Evolutionary conservation across 37 sponge, comb jelly and placozoan genomes (phyloP).

Genomic region (Halisarca cf. caerulea): DNA sequence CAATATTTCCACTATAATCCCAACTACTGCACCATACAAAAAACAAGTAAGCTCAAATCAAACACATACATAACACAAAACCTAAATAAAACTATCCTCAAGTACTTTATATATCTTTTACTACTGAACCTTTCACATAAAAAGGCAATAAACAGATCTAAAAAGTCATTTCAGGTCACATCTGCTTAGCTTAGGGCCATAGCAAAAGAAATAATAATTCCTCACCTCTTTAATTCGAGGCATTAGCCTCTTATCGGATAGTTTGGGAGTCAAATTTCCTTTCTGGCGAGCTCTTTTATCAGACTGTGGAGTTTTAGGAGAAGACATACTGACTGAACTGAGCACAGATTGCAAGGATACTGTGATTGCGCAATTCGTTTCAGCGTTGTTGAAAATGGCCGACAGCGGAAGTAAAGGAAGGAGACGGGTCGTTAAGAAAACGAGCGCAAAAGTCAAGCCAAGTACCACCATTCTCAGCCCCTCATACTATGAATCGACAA

Average conservation of each 20-base stretch:
- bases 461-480: neutral
- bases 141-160: no score
- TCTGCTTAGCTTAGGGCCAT: no score
- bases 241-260: slow-evolving; percentile 40
- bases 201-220: neutral
- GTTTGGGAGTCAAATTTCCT: neutral
- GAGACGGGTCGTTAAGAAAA: neutral
- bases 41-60: no score
- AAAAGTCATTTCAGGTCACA: no score
- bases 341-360: no score
- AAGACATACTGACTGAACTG: neutral
- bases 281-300: neutral
- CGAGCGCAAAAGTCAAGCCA: neutral
- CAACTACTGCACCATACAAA: no score
- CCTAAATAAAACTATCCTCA: no score
- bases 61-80: no score
- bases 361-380: neutral
- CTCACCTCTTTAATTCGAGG: slow-evolving; percentile 72
- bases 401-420: neutral
- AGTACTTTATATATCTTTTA: no score
- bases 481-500: neutral
- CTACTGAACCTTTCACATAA: no score
- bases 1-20: no score
- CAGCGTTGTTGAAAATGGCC: neutral
- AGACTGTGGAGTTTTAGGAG: neutral